Percentiles rank a stretch among this genome's conserved stretches.
phyloP scores from a whole-genome alignment of 2,113 vertebrate genomes.

The Thamnophis sirtalis region DNA sequence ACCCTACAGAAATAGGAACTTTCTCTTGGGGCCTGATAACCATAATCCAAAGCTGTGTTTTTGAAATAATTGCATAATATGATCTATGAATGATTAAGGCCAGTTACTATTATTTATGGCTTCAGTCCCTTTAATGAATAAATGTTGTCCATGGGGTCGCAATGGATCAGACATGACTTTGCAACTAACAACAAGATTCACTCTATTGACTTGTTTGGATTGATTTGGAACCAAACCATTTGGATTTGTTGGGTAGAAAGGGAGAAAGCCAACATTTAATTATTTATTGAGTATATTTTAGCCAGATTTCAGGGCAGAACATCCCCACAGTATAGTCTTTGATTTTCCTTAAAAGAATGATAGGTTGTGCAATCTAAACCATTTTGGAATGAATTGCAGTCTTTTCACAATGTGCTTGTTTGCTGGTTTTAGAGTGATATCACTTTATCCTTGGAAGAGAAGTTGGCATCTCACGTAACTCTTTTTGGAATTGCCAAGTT shows the following conservation, averaged over 20 bases:
- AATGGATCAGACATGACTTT: no score
- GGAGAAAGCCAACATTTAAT: not conserved
- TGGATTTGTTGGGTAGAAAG: not conserved
- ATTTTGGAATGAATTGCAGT: not conserved
- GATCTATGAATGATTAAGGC: not conserved
- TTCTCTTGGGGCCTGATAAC: not conserved
- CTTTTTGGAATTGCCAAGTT: not conserved
- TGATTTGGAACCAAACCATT: not conserved
- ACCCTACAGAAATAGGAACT: not conserved
- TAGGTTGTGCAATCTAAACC: not conserved
- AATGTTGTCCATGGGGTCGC: not conserved
- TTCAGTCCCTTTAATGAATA: not conserved
- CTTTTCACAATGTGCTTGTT: not conserved
- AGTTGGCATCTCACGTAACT: not conserved
- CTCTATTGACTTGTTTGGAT: not conserved
- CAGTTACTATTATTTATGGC: not conserved
- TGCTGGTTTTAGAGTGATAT: not conserved
- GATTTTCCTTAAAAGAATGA: not conserved
- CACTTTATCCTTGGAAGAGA: not conserved
- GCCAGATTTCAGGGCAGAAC: not conserved
- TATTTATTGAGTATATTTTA: not conserved
- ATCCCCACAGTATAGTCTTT: not conserved
- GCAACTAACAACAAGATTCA: not conserved
- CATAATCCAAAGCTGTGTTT: not conserved
- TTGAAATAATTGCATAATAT: not conserved